Base-by-base conservation (phyloP, 2,888 invertebrate genomes). In the Drosophila merina region DNA sequence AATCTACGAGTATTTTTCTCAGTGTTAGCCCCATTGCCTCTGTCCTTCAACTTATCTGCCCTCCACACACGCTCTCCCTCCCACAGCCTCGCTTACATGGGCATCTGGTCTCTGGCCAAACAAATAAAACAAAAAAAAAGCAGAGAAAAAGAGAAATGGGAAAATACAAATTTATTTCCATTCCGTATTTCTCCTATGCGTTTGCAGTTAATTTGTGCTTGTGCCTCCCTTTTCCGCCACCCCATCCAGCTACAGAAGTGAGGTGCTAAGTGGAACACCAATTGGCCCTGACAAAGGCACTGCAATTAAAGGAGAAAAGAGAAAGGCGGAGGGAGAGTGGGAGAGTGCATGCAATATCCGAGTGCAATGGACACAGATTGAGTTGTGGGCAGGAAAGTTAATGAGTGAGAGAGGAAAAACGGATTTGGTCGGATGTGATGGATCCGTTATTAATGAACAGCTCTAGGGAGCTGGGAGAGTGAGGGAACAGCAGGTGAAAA, bases 161-260 rank as follows among this genome's bases (percentile, higher is more conserved):
- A 42, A 42, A 42, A 69, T 75, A 66, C 59, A 75, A 76, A 84
- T 79, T 75, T 80, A 79, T 79, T 78, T 66, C 59, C 84, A 63
- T 78, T 74, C 40, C 75, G 76, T 74, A 62, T 66, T 72, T 58
- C 62, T 52, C 36, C 63, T 38, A 64, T 45, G 52, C 63, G 28
- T 36, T 63, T 80, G 67, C 79, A 77, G 81, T 73, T 75, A 66
- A 60, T 60, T 66, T 63, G 67, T 59, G 66, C 45, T 56, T 44
- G 45, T 44, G 45, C 48, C 51, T 51, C 42, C 26, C 4, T 25
- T 28, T 63, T 26, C 45, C 9, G 4, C 33, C 30, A 40, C 40
- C 0, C 40, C 14, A 40, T 7, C 12, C n/a, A 8, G 26, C 33
- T 10, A 33, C 33, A 10, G 12, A 12, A 10, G 36, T 12, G 45